Conservation (phyloP, 2,113 vertebrate species). For the Tiliqua scincoides region DNA sequence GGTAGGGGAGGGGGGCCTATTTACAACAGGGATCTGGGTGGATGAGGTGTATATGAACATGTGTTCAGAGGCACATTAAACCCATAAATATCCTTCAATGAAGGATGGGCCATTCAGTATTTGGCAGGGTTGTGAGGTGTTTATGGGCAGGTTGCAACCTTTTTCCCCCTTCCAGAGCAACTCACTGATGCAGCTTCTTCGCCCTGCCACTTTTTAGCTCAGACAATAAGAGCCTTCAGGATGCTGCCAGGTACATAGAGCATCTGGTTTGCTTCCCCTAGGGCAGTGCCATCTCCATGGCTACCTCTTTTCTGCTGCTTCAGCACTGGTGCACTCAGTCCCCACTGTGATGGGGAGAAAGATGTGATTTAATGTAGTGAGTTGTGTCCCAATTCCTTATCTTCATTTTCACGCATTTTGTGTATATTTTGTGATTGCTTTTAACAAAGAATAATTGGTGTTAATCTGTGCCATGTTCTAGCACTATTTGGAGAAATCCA, state of each 20-base stretch:
- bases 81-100: neutral
- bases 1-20: neutral
- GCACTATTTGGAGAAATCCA: neutral
- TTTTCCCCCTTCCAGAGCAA: neutral
- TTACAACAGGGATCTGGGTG: neutral
- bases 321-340: neutral
- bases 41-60: neutral
- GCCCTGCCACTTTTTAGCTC: neutral
- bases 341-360: neutral
- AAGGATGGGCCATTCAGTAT: neutral
- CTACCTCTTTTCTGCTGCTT: neutral
- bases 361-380: neutral
- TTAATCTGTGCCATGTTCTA: conserved; percentile 2
- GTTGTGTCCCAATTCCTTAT: conserved; percentile 3
- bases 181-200: neutral
- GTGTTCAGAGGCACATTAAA: neutral
- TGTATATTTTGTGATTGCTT: neutral
- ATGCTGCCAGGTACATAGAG: neutral
- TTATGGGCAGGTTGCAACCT: neutral
- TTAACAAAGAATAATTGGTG: neutral
- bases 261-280: neutral
- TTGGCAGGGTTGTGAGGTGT: neutral
- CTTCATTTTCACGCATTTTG: neutral
- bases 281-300: neutral
- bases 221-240: neutral